Evolutionary conservation across 2,888 invertebrate species (phyloP), one percentile per base, ranked within the genome.

Genomic region (Smittia sp.): DNA sequence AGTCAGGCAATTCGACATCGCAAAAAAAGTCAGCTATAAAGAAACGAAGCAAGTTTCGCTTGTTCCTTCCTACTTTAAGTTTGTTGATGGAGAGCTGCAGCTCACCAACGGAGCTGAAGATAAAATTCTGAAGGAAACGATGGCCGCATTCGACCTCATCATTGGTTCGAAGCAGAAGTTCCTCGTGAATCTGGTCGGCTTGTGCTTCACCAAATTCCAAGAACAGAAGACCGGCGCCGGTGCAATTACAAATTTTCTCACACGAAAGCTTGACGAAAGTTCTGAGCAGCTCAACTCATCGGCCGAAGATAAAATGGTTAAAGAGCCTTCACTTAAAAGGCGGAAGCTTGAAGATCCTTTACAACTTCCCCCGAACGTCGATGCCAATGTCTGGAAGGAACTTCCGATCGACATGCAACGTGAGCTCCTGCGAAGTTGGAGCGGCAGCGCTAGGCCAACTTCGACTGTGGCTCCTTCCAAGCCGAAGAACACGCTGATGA

Each of bases 171-270:
- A 86, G 27, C 88, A 89, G 82, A 89, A 90, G 75, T 93, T 91
- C 83, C 91, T 91, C 81, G 87, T 93, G 77, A 92, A 92, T 0
- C 82, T 92, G 73, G 84, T 93, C 74, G 93, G 92, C 15, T 83
- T 92, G 78, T 90, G 91, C 18, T 92, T 92, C 80, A 90, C 91
- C 0, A 92, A 92, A 80, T 92, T 92, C 79, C 88, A 89, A 77
- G 91, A 90, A 77, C 85, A 88, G 74, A 87, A 87, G 79, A 86
- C 85, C 1, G 89, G 90, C 1, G 32, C 32, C 76, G 86, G 89
- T 77, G 90, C 90, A n/a, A 90, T 92, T 77, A 88, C 90, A 4
- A 90, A 89, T 75, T 92, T 90, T 79, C 83, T 92, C 68, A 87
- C 89, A 80, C 90, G 90, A 80, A 82, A 82, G 75, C 78, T 80